Base-by-base conservation (phyloP, 2,888 invertebrate species). In the Caenorhabditis doughertyi region DNA sequence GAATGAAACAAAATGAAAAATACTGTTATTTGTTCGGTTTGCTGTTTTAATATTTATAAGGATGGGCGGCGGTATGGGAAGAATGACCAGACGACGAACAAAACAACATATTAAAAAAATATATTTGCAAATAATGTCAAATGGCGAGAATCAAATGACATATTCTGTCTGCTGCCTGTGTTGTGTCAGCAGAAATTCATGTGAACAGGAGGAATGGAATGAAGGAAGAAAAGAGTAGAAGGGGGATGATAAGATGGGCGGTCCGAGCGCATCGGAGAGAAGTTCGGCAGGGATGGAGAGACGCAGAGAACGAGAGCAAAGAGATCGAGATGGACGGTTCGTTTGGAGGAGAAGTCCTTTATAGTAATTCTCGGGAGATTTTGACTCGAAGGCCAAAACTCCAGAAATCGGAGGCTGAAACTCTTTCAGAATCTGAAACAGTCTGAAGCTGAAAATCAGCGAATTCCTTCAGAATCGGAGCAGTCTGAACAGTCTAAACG, bases 161-260 rank as follows among this genome's bases (percentile, higher is more conserved):
- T 47, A 47, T 47, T 13, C 13, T 47, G 44, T 47, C 35, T 42
- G 27, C 29, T n/a, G n/a, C n/a, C n/a, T n/a, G 11, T n/a, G 49
- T 9, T 8, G 18, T 18, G 25, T 35, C 29, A 55, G 53, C 11
- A 64, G 76, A 25, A 76, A 76, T 42, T 67, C 76, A 76, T 68
- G 76, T 76, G 76, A 67, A 76, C 51, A 29, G 56, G 64, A 76
- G 74, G 44, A 35, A 35, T 35, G 7, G 35, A 9, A 44, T 2
- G 55, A n/a, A 8, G 55, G 47, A n/a, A 29, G n/a, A 18, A 35
- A 44, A 13, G 58, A 49, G n/a, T n/a, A n/a, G 64, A 39, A 44
- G 32, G 49, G 56, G 25, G 70, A 71, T 49, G 65, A 76, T 56
- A 67, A 67, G 62, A 71, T 60, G 62, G 70, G 73, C 62, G 67